Percentiles rank a stretch among this genome's conserved stretches.
phyloP scores from a whole-genome alignment of 1,140 invertebrate genomes.

The Holotrichia oblita region DNA sequence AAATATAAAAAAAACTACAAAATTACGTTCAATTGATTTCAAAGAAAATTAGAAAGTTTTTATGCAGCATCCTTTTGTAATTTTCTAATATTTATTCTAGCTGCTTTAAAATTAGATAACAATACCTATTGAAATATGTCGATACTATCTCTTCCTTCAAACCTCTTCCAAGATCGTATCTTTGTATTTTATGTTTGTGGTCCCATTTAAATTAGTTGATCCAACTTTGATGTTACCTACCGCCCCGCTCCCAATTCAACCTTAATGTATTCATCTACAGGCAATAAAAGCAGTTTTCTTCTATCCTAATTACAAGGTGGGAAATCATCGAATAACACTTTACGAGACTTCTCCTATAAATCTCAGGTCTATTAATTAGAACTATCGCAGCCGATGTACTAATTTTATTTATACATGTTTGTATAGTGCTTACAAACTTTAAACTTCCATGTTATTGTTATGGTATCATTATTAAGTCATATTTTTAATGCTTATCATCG shows the following conservation, averaged over 20 bases:
- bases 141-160: constrained; percentile 6
- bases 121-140: constrained; percentile 15
- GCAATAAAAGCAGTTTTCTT: constrained; percentile 22
- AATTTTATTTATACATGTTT: not conserved
- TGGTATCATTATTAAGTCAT: too few relatives aligned
- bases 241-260: constrained; percentile 1
- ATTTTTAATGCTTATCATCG: too few relatives aligned
- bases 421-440: not conserved
- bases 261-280: constrained; percentile 22
- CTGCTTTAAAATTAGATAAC: constrained; percentile 22
- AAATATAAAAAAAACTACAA: not conserved
- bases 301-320: constrained; percentile 27
- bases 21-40: not conserved
- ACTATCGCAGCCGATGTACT: not conserved
- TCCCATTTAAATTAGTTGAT: constrained; percentile 12
- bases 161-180: not conserved
- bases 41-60: not conserved
- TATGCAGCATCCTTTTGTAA: not conserved
- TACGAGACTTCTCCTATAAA: not conserved
- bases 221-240: not conserved
- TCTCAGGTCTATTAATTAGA: not conserved
- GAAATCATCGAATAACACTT: constrained; percentile 18
- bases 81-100: constrained; percentile 4
- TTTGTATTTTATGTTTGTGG: not conserved
- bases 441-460: not conserved